Evolutionary conservation across 1,140 invertebrate species (phyloP).

Genomic region (Nymphalis io): DNA sequence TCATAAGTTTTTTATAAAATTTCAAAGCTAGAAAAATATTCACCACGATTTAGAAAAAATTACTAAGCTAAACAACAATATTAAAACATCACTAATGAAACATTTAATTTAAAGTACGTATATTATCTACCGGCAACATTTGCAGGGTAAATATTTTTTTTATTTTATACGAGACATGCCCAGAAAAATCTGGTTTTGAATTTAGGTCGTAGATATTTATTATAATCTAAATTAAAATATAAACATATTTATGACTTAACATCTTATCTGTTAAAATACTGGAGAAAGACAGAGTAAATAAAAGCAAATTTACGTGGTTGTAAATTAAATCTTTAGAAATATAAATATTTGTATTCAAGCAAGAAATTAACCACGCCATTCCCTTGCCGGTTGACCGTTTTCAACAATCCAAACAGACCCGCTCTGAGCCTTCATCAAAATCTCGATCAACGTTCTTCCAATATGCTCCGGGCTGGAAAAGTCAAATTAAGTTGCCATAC

Average conservation of each 20-base stretch:
- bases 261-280: background rate
- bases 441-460: slow-evolving; percentile 83
- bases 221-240: background rate
- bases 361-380: slow-evolving; percentile 75
- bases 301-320: background rate
- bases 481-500: background rate
- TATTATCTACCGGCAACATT: background rate
- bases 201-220: background rate
- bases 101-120: background rate
- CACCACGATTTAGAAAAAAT: too few relatives aligned
- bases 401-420: slow-evolving; percentile 87
- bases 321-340: background rate
- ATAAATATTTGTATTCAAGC: background rate
- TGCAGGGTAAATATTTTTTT: background rate
- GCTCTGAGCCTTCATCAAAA: slow-evolving; percentile 84
- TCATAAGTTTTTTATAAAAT: too few relatives aligned
- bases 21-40: too few relatives aligned
- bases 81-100: too few relatives aligned
- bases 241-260: background rate
- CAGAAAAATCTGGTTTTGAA: too few relatives aligned
- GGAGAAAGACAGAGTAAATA: background rate
- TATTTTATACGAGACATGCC: background rate
- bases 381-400: slow-evolving; percentile 83
- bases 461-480: slow-evolving; percentile 84
- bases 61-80: too few relatives aligned